Evolutionary conservation across 2,888 invertebrate species (phyloP).

Genomic region (Torymus aiolomorphi): DNA sequence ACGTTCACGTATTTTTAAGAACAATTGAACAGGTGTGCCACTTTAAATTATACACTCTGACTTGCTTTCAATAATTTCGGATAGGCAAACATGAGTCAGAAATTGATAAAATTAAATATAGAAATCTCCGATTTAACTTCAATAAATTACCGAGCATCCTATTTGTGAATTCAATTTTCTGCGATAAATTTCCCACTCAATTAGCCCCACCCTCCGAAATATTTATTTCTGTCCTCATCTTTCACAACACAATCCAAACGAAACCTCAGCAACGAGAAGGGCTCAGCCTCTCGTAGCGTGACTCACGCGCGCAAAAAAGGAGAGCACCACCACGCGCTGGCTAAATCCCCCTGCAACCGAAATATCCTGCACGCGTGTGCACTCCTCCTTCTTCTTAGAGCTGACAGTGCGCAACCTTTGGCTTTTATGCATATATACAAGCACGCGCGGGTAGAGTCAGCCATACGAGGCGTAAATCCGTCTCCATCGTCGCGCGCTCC

Average conservation of each 20-base stretch:
- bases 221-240: conserved; percentile 15
- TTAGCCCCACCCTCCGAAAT: background rate
- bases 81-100: too few relatives aligned
- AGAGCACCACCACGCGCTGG: background rate
- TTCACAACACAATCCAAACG: conserved; percentile 33
- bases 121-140: too few relatives aligned
- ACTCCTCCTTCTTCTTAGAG: conserved; percentile 56
- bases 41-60: too few relatives aligned
- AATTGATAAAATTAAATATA: too few relatives aligned
- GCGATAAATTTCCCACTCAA: too few relatives aligned
- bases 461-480: conserved; percentile 40
- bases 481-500: conserved; percentile 22
- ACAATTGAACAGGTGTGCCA: too few relatives aligned
- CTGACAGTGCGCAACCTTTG: conserved; percentile 37
- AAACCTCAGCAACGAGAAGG: conserved; percentile 31
- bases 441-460: conserved; percentile 35
- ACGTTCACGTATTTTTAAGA: too few relatives aligned
- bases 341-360: conserved; percentile 23
- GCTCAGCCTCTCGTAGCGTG: conserved; percentile 13
- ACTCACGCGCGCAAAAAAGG: conserved; percentile 18
- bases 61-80: too few relatives aligned
- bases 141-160: too few relatives aligned
- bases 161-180: too few relatives aligned
- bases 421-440: background rate
- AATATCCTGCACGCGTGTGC: conserved; percentile 36